Percentiles rank a stretch among this genome's conserved stretches.
phyloP scores from a whole-genome alignment of 2,797 vertebrate genomes.

The Octomys mimax region DNA sequence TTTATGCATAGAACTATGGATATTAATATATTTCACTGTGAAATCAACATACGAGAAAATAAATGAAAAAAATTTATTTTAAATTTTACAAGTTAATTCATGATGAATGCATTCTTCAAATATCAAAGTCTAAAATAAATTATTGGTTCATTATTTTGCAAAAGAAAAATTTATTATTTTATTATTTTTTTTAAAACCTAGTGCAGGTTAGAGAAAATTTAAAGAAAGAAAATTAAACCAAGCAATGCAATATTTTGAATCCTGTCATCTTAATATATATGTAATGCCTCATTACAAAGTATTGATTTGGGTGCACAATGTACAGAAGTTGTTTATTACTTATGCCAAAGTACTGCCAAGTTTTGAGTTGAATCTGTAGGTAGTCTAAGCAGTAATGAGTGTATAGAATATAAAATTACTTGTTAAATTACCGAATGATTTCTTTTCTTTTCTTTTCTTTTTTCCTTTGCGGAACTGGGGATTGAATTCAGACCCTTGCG shows the following conservation, averaged over 20 bases:
- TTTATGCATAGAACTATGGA: slow-evolving; percentile 69
- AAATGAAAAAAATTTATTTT: slow-evolving; percentile 80
- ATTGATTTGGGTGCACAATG: slow-evolving; percentile 66
- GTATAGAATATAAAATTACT: slow-evolving; percentile 40
- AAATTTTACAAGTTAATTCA: slow-evolving; percentile 82
- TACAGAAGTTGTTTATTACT: slow-evolving; percentile 31
- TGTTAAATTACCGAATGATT: slow-evolving; percentile 48
- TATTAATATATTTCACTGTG: slow-evolving; percentile 61
- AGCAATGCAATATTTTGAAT: slow-evolving; percentile 70
- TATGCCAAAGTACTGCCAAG: background rate
- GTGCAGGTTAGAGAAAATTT: background rate
- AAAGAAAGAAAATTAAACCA: slow-evolving; percentile 74
- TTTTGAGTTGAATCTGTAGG: background rate
- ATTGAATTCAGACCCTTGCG: no score
- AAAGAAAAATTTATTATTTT: background rate
- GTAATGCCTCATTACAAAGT: slow-evolving; percentile 62
- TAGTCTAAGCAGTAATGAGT: slow-evolving; percentile 17
- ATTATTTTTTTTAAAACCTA: slow-evolving; percentile 51
- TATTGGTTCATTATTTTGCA: slow-evolving; percentile 61
- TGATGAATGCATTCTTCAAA: slow-evolving; percentile 78
- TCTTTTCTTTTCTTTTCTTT: background rate
- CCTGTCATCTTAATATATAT: slow-evolving; percentile 53
- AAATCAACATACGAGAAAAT: slow-evolving; percentile 65
- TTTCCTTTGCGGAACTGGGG: no score
- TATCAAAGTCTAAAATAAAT: slow-evolving; percentile 71